These are phyloP conservation scores for Apostichopus japonicus DNA, from an alignment of 35 echinoderm and acorn worm genomes.

Conservation along the genomic window DNA sequence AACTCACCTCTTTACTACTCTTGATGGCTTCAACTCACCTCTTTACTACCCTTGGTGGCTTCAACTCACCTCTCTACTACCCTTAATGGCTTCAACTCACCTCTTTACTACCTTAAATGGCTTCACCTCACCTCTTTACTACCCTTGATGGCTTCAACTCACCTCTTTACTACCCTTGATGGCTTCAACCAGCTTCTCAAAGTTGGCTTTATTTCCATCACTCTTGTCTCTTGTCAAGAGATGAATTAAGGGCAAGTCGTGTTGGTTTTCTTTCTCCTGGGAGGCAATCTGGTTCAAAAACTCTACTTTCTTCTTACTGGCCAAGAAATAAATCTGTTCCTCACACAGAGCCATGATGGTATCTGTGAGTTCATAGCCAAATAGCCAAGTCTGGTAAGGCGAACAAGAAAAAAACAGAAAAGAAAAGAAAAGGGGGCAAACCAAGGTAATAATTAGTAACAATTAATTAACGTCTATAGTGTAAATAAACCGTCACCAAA, in stretches of 20 bases:
- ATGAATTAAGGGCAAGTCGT: slow-evolving; percentile 80
- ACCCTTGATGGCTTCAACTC: not conserved
- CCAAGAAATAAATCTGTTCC: slow-evolving; percentile 88
- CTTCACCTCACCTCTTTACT: slow-evolving; percentile 26
- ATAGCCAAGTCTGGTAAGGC: slow-evolving; percentile 82
- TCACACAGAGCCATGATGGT: slow-evolving; percentile 89
- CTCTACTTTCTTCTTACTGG: slow-evolving; percentile 96
- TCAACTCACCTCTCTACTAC: too few relatives aligned
- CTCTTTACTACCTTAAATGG: too few relatives aligned
- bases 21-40: too few relatives aligned
- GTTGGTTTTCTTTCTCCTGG: slow-evolving; percentile 90
- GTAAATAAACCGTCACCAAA: too few relatives aligned
- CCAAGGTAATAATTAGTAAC: too few relatives aligned
- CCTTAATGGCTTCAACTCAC: too few relatives aligned
- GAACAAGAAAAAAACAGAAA: not conserved
- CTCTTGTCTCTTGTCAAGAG: slow-evolving; percentile 84
- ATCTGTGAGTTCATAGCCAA: slow-evolving; percentile 96
- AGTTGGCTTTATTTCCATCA: slow-evolving; percentile 88
- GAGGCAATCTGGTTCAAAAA: slow-evolving; percentile 85
- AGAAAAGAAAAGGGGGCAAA: not conserved
- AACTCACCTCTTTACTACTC: too few relatives aligned
- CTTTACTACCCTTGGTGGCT: too few relatives aligned
- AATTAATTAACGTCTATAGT: too few relatives aligned
- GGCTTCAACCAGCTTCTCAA: slow-evolving; percentile 70
- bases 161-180: slow-evolving; percentile 86